A percentile compares a stretch with the other conserved stretches of the same genome.
phyloP scores from a whole-genome alignment of 2,797 vertebrate genomes.

The Enteromius thamalakanensis region DNA sequence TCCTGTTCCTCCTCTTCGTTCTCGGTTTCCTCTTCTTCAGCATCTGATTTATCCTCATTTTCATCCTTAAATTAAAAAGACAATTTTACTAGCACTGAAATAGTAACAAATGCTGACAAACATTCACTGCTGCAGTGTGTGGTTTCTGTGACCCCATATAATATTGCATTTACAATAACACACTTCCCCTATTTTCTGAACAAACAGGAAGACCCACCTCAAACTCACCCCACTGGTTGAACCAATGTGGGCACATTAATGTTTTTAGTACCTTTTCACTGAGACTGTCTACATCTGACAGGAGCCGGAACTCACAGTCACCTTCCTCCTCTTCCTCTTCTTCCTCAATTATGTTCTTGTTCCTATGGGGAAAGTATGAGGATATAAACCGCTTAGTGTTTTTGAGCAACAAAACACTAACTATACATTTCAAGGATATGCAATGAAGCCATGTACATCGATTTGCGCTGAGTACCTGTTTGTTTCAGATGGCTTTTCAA shows the following conservation, averaged over 20 bases:
- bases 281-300: slow-evolving; percentile 84
- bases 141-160: not conserved
- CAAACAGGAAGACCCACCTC: not conserved
- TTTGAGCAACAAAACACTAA: not conserved
- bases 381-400: not conserved
- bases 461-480: slow-evolving; percentile 63
- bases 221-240: not conserved
- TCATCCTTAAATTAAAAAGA: slow-evolving; percentile 68
- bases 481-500: slow-evolving; percentile 48
- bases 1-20: slow-evolving; percentile 63
- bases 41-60: slow-evolving; percentile 60
- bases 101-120: not conserved
- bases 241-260: not conserved
- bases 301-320: slow-evolving; percentile 87
- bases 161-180: not conserved
- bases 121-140: not conserved
- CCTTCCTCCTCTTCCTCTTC: slow-evolving; percentile 66
- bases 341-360: slow-evolving; percentile 21
- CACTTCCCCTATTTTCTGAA: not conserved
- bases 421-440: not conserved
- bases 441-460: not conserved
- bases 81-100: not conserved
- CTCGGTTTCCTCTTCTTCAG: slow-evolving; percentile 52
- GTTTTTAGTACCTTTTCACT: slow-evolving; percentile 78
- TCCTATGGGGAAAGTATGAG: not conserved